Base-by-base conservation (phyloP, 2,888 invertebrate species). In the Xanthia icteritia region DNA sequence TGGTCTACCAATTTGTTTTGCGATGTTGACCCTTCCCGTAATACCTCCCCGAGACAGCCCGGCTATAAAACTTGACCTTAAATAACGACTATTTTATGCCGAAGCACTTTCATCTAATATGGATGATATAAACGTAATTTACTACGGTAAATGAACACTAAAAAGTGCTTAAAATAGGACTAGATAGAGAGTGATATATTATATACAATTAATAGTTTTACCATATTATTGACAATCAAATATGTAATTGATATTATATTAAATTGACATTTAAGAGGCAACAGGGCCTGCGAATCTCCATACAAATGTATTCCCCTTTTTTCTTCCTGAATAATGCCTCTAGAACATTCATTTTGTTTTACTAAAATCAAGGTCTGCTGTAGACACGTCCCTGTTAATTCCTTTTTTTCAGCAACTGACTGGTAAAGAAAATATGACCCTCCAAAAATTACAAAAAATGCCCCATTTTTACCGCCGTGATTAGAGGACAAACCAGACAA, bases 1-100 rank as follows among this genome's bases (percentile, higher is more conserved):
- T 74, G 51, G 23, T 80, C 71, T 56, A 71, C 51, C 64, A 71
- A 85, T 87, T 83, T 80, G 72, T 76, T 76, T 74, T 80, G 71
- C 73, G 60, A 77, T 78, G 76, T 86, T 82, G 77, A 80, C 81
- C 76, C 68, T 76, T 73, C 75, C 69, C 39, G 42, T 68, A 83
- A 60, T 71, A 67, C 63, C 69, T 67, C 17, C 56, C 54, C 36
- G 58, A 76, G 68, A 66, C 74, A 66, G 39, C 15, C 39, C 66
- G 56, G 58, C 80, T 76, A 77, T 84, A 82, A 80, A 82, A 82
- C 68, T 60, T 74, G 42, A 76, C 71, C 75, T 61, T 66, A 69
- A 74, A 70, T 79, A 75, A 75, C 45, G 77, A 42, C 68, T 71
- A 71, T 67, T 79, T 82, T 76, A 79, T 73, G 66, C 51, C 51